Conservation (phyloP, 2,888 invertebrate genomes). For the Cosmopolites sordidus region DNA sequence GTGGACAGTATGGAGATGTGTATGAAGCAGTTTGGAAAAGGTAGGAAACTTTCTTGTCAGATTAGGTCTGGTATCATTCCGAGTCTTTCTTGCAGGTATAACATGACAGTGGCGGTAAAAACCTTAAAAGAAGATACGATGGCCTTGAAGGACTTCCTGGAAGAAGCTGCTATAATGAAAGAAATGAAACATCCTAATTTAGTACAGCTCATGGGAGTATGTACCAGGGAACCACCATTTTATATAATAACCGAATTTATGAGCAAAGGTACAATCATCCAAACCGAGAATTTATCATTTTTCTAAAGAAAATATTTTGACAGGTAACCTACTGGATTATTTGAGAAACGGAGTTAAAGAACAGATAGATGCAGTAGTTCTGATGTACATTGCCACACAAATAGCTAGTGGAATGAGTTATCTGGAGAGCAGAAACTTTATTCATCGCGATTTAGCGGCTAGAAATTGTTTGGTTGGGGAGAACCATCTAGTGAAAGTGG, state of each 20-base stretch:
- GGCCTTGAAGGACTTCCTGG: slow-evolving; percentile 98
- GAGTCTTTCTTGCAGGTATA: slow-evolving; percentile 59
- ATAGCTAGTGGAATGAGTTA: slow-evolving; percentile 99
- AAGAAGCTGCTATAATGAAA: slow-evolving; percentile 99
- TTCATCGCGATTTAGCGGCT: slow-evolving; percentile 97
- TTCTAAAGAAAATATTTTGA: not conserved
- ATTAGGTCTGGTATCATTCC: too few relatives aligned
- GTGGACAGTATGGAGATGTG: slow-evolving; percentile 91
- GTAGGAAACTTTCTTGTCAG: too few relatives aligned
- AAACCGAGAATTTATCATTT: not conserved
- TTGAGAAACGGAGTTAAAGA: slow-evolving; percentile 81
- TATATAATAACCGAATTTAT: slow-evolving; percentile 99
- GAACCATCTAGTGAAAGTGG: slow-evolving; percentile 96
- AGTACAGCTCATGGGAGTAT: slow-evolving; percentile 96
- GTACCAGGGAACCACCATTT: slow-evolving; percentile 97
- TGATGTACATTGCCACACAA: slow-evolving; percentile 99
- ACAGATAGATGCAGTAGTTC: slow-evolving; percentile 88
- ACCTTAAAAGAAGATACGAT: slow-evolving; percentile 99
- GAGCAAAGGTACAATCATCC: slow-evolving; percentile 70
- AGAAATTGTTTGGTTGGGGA: slow-evolving; percentile 97
- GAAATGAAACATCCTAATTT: slow-evolving; percentile 99
- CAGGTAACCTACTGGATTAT: slow-evolving; percentile 85
- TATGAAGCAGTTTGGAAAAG: slow-evolving; percentile 97
- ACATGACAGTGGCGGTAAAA: slow-evolving; percentile 97
- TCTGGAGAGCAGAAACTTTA: slow-evolving; percentile 91